Base-by-base conservation (phyloP, 2,113 vertebrate species). In the Bagarius yarrelli region DNA sequence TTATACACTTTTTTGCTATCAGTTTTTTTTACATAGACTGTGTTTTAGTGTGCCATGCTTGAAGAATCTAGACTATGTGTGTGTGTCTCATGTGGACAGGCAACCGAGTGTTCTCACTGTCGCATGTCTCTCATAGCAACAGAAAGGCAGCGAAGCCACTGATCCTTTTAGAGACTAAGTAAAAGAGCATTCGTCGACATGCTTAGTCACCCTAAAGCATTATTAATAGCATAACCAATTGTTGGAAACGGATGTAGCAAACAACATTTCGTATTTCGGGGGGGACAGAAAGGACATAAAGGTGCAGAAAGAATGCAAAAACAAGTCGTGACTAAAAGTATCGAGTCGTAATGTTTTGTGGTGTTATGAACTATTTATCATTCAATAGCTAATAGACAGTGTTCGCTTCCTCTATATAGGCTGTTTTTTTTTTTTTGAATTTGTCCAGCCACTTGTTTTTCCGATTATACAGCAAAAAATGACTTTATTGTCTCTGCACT, bases 81-180 rank as follows among this genome's bases (percentile, higher is more conserved):
- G 40, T 60, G 53, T 79, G 40, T 67, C 40, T 79, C 83, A 79
- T 75, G 21, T 44, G 76, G 52, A 70, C 13, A 75, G 75, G 40
- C 66, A 77, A 27, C 74, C 63, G 53, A 57, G 27, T 16, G 21
- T 71, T 79, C 40, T 81, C 61, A 78, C 50, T 14, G 40, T 50
- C 27, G 18, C 76, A 59, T 44, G 80, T 79, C 61, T 82, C 83
- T 85, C 83, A 76, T 79, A 81, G 76, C 76, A 85, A 82, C 83
- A 79, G 79, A 77, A 70, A 72, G 25, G 66, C 66, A 52, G 61
- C 60, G 69, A 79, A 60, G 36, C n/a, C 12, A 53, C 50, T 66
- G 76, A 75, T 82, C 78, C 70, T 79, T 85, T 85, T 64, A 85
- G 75, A 66, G 67, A 72, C 40, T 50, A 57, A 74, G 79, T 64